Base-by-base conservation (phyloP, 2,888 invertebrate species). In the Bimastos eiseni region DNA sequence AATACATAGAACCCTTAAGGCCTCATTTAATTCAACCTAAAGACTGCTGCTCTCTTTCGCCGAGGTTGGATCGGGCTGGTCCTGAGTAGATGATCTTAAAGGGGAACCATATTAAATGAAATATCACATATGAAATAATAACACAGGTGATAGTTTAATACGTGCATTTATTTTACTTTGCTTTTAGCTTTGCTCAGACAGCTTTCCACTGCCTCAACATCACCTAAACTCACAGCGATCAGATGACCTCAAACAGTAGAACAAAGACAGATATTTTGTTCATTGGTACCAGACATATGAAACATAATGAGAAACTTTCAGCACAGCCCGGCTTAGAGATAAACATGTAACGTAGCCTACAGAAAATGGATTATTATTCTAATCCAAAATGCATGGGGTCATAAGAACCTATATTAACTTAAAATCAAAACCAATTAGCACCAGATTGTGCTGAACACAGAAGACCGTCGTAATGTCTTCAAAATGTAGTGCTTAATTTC, bases 281-380 rank as follows among this genome's bases (percentile, higher is more conserved):
- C 70, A 70, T 49, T 49, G 49, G 49, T 49, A 24, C 24, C 4
- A 49, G 21, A 49, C 49, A 49, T 70, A 4, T 70, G 70, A 70
- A 70, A n/a, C 13, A n/a, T 2, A 70, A 70, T 30, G 70, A 70
- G 30, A 70, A 70, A 70, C n/a, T 70, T n/a, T n/a, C n/a, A 11
- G 6, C 5, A 70, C 8, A n/a, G 70, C n/a, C 13, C 8, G 24
- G 30, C 24, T 55, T 55, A 6, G 13, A 70, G 70, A 70, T 13
- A 70, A 70, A 70, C 70, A 70, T n/a, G 30, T 13, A 70, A 70
- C 70, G n/a, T n/a, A 70, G 49, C 70, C 6, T n/a, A 70, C 30
- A 70, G 55, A 70, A 70, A 70, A n/a, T 70, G 70, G 30, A 70
- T 70, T n/a, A 70, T 70, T n/a, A 70, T n/a, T n/a, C 70, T 70